A percentile compares a stretch with the other conserved stretches of the same genome.
Evolutionary conservation across 2,113 vertebrate species (phyloP).

Genomic region (Diphyllodes magnificus): DNA sequence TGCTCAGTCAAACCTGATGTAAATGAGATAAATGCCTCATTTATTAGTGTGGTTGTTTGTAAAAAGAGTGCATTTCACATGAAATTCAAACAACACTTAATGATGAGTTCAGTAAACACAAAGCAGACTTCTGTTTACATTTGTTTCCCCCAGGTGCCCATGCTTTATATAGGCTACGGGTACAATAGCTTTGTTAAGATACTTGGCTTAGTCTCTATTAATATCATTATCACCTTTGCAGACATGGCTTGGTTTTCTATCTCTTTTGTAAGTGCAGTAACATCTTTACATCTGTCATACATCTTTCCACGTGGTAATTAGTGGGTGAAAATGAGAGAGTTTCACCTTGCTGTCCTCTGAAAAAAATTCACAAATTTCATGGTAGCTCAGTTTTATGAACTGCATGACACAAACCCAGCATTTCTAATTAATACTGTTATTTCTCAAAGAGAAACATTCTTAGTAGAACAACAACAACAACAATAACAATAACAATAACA

Average conservation of each 20-base stretch:
- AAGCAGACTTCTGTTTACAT: constrained; percentile 2
- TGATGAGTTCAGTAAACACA: not conserved
- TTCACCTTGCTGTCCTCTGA: not conserved
- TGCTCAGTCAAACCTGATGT: not conserved
- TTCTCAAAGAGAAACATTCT: not conserved
- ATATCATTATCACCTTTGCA: not conserved
- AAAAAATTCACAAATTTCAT: not conserved
- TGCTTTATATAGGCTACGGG: not conserved
- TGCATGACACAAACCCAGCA: not conserved
- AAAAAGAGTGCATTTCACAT: constrained; percentile 23
- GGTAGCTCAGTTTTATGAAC: not conserved
- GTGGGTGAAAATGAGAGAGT: not conserved
- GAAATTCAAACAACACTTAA: constrained; percentile 22
- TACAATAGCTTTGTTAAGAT: not conserved
- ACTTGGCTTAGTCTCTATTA: not conserved
- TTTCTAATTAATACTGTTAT: not conserved
- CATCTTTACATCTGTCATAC: not conserved
- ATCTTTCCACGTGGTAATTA: not conserved
- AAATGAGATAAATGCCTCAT: not conserved
- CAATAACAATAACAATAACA: not conserved
- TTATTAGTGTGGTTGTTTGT: constrained; percentile 19
- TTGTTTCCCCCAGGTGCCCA: not conserved
- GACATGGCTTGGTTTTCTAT: not conserved
- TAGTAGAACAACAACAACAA: not conserved
- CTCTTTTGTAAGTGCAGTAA: not conserved